Percentiles rank a stretch among this genome's conserved stretches.
Evolutionary conservation across 2,888 invertebrate genomes (phyloP).

Genomic region (Hemicrepidius hirtus): DNA sequence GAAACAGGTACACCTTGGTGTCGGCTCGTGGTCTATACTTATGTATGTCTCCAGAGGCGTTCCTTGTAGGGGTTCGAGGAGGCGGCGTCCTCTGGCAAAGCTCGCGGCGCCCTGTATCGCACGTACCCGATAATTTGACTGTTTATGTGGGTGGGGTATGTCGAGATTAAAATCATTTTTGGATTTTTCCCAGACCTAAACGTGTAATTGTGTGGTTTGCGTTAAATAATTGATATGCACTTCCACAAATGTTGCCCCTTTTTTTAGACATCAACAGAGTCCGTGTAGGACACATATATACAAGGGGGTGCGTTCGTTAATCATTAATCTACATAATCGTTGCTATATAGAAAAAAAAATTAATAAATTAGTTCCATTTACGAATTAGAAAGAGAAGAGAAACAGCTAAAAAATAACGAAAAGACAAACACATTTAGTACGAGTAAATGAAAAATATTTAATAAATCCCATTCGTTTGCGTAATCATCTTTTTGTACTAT

Average conservation of each 20-base stretch:
- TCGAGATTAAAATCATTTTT: conserved; percentile 64
- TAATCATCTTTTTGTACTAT: no score
- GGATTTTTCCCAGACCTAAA: conserved; percentile 64
- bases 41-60: conserved; percentile 70
- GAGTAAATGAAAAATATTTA: no score
- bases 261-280: neutral
- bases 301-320: neutral
- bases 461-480: no score
- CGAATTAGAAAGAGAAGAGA: no score
- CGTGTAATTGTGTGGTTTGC: conserved; percentile 47
- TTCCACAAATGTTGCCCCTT: conserved; percentile 30
- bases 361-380: no score
- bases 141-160: conserved; percentile 69
- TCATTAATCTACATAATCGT: no score
- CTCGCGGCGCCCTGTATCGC: conserved; percentile 67
- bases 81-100: conserved; percentile 67
- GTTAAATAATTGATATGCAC: conserved; percentile 44
- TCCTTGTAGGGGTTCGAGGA: conserved; percentile 67
- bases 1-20: conserved; percentile 22
- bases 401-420: no score
- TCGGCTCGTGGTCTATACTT: conserved; percentile 68
- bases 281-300: neutral
- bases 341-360: no score
- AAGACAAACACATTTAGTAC: no score
- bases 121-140: conserved; percentile 68